Evolutionary conservation across 2,888 invertebrate species (phyloP), one percentile per base, ranked within the genome.

Genomic region (Lasioglossum morio): DNA sequence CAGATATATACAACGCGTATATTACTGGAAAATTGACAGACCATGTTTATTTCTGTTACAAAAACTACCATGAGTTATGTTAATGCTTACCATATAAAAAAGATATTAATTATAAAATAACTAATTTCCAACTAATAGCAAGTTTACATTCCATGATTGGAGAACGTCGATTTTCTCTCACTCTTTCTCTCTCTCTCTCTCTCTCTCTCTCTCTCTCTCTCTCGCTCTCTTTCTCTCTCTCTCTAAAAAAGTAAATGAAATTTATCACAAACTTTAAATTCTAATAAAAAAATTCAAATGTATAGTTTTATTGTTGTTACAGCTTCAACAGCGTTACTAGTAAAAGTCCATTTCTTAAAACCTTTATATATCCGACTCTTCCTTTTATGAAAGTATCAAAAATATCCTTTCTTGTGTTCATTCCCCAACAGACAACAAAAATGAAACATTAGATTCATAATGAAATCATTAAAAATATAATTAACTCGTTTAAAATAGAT

Each of bases 341-440:
- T 84, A 79, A 92, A 93, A 91, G 90, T 94, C 93, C 92, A 92
- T 92, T 91, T 91, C 92, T 92, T 91, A 88, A 92, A 92, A 92
- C 91, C 90, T 93, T 92, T 92, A 92, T 93, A 92, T 92, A 93
- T 93, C 91, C 92, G 92, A 92, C 92, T 92, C 91, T 91, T 92
- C 92, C 92, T 91, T 94, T 95, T 96, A 96, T 96, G 95, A 96
- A 96, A 96, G 96, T 96, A 96, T 96, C 96, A 96, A 96, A 96
- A 96, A 96, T 96, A 96, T 96, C 95, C 95, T 94, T 95, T 95
- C 95, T 95, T 94, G 93, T 94, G 93, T 92, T 92, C 92, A 92
- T 92, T 90, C 92, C 92, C 93, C 94, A 94, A 94, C 94, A 93
- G 91, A 94, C 93, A 94, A 94, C 94, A 92, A 94, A 94, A 94